Conservation (phyloP, 2,797 vertebrate genomes). For the Spatula versicolor region DNA sequence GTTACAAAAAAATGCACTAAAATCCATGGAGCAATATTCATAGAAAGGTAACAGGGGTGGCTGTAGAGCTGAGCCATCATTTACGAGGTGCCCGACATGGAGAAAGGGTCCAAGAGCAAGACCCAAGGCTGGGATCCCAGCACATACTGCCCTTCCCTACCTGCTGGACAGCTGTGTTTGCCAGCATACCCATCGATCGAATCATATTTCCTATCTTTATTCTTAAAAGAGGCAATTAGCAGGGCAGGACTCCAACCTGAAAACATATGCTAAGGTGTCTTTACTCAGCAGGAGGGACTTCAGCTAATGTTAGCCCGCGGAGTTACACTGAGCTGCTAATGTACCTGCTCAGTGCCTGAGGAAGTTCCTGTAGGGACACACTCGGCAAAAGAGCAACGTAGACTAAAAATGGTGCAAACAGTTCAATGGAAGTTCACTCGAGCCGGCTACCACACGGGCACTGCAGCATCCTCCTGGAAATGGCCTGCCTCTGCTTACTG, state of each 20-base stretch:
- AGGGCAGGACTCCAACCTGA: not conserved
- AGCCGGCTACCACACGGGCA: not conserved
- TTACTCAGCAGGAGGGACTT: not conserved
- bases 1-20: not conserved
- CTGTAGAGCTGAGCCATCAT: not conserved
- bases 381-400: not conserved
- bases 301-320: not conserved
- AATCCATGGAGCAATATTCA: accelerated
- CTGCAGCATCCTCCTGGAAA: not conserved
- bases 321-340: not conserved
- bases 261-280: not conserved
- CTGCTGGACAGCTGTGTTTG: not conserved
- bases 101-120: not conserved
- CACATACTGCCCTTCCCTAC: not conserved
- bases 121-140: not conserved
- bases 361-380: not conserved
- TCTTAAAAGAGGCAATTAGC: not conserved
- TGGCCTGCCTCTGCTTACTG: not conserved
- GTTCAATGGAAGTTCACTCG: not conserved
- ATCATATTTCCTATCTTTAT: not conserved
- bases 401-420: not conserved
- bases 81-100: not conserved
- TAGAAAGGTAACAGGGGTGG: not conserved
- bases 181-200: not conserved
- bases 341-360: not conserved